These are phyloP conservation scores for Geococcyx californianus DNA, from an alignment of 2,113 vertebrate species.

Conservation along the genomic window DNA sequence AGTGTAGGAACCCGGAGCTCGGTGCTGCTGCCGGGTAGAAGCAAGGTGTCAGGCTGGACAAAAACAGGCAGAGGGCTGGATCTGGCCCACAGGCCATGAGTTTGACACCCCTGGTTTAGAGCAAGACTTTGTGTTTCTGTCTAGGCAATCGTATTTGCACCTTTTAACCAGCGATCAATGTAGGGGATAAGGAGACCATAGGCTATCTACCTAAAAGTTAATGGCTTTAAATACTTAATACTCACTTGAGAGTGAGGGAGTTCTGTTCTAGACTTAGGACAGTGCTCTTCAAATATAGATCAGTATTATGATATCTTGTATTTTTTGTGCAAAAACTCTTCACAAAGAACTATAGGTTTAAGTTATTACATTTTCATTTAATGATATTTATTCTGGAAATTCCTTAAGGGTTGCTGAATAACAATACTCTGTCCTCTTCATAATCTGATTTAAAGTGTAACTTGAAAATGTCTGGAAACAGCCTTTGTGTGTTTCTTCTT, in stretches of 20 bases:
- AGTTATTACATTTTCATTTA: background rate
- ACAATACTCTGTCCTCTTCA: background rate
- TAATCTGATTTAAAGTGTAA: slow-evolving; percentile 22
- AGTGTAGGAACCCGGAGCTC: no score
- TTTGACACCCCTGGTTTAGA: no score
- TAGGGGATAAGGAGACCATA: background rate
- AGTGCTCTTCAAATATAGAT: background rate
- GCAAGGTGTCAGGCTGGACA: no score
- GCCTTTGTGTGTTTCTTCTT: background rate
- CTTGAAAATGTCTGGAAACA: slow-evolving; percentile 12
- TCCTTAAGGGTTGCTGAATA: background rate
- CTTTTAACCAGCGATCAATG: background rate
- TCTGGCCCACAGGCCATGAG: no score
- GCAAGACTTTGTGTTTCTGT: background rate
- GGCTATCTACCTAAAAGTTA: background rate
- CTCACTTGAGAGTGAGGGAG: background rate
- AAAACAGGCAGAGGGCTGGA: no score
- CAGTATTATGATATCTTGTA: background rate
- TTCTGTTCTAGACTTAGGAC: background rate
- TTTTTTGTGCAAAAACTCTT: background rate
- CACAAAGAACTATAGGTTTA: background rate
- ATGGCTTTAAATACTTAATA: background rate
- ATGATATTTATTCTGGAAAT: slow-evolving; percentile 25
- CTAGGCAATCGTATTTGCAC: background rate
- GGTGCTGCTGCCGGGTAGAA: no score